Conservation (phyloP, 2,797 vertebrate genomes). For the Acanthornis magna region DNA sequence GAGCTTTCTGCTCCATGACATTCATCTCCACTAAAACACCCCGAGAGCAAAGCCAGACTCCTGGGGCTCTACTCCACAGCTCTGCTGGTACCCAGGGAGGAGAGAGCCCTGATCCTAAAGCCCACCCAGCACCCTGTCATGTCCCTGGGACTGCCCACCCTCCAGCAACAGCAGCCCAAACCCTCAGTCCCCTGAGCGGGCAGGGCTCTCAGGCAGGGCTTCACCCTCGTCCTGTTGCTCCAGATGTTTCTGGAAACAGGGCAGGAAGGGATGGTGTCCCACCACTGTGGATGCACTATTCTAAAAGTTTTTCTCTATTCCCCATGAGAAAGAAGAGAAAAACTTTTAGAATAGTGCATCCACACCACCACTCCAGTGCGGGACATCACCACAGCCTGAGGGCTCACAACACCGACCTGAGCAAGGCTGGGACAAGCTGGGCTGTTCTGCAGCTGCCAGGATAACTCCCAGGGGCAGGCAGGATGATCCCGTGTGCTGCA, state of each 20-base stretch:
- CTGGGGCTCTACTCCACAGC: neutral
- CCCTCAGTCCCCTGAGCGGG: accelerated
- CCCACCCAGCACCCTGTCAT: accelerated
- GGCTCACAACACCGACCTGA: neutral
- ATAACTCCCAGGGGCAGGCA: neutral
- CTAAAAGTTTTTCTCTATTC: no score
- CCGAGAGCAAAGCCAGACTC: accelerated
- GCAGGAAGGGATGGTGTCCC: neutral
- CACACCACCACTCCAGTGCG: accelerated
- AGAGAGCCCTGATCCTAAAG: neutral
- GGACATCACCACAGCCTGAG: neutral
- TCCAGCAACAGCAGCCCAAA: accelerated
- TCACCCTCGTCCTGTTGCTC: accelerated
- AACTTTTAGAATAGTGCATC: no score
- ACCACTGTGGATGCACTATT: no score
- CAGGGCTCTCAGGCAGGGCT: neutral
- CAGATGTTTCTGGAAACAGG: accelerated
- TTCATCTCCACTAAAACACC: accelerated
- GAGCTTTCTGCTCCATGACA: neutral
- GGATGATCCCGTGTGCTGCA: accelerated
- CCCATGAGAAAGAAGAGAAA: no score
- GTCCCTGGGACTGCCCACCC: neutral
- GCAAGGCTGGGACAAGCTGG: neutral
- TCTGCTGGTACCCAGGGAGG: neutral
- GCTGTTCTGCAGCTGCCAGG: accelerated